Conservation (phyloP, 2,888 invertebrate species). For the Diaprepes abbreviatus region DNA sequence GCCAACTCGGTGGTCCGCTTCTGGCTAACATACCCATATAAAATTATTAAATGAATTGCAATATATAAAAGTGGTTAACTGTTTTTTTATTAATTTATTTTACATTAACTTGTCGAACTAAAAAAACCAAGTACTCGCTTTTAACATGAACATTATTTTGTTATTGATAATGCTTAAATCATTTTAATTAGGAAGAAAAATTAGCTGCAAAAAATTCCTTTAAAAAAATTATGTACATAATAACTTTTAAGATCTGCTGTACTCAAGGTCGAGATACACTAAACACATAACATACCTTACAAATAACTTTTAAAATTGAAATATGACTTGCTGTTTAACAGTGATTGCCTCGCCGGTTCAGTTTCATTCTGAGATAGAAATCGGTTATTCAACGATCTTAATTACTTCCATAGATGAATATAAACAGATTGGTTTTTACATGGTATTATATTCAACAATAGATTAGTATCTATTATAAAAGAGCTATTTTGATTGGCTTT, state of each 20-base stretch:
- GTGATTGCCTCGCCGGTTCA: background rate
- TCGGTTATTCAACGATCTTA: conserved; percentile 31
- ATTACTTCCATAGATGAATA: conserved; percentile 26
- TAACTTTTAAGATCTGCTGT: conserved; percentile 1
- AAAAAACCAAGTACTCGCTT: too few relatives aligned
- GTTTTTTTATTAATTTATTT: too few relatives aligned
- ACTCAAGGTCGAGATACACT: conserved; percentile 15
- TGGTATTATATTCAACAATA: conserved; percentile 19
- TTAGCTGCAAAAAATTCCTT: background rate
- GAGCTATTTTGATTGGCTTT: conserved; percentile 15
- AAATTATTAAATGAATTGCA: too few relatives aligned
- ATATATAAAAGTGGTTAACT: too few relatives aligned
- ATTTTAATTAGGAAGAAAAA: background rate
- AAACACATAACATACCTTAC: conserved; percentile 5
- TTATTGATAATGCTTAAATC: background rate
- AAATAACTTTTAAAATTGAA: conserved; percentile 26
- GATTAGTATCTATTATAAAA: conserved; percentile 6
- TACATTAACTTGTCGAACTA: too few relatives aligned
- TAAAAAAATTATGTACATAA: conserved; percentile 7
- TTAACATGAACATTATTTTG: too few relatives aligned
- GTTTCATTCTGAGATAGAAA: conserved; percentile 25
- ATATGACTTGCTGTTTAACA: conserved; percentile 30
- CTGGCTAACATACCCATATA: too few relatives aligned
- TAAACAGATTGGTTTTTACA: conserved; percentile 31
- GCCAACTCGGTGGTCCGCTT: too few relatives aligned